Evolutionary conservation across 2,888 invertebrate genomes (phyloP), one percentile per base, ranked within the genome.

Genomic region (Scaptomyza reducta): DNA sequence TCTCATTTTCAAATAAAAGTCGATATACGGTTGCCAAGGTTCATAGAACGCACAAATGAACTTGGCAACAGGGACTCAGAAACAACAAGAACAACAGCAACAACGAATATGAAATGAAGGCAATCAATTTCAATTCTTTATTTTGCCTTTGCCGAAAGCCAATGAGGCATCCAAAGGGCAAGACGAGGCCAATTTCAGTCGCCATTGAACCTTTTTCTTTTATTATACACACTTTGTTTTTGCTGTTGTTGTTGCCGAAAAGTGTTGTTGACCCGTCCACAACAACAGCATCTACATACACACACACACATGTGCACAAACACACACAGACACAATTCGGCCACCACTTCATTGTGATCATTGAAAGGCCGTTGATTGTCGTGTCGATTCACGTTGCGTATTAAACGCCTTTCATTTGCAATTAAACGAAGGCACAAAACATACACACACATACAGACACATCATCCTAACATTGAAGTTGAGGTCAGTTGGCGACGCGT

Each of bases 321-420:
- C 11, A 44, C 1, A 22, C 1, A 41, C 9, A 31, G 3, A 31
- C 10, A 31, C 10, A 10, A 10, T 31, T 31, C 10, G 60, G 42
- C 57, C 71, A 53, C 40, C 67, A 80, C 74, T 78, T 76, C 63
- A 80, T 78, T 86, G 76, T 76, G 69, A 70, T 83, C 74, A 86
- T 83, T 68, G 85, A 81, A 67, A 77, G 64, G 56, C 56, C 63
- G 71, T 77, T 79, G 85, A 81, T 77, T 81, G 83, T 79, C 68
- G 70, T 79, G 74, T 78, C 74, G 79, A 80, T 83, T 86, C 78
- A 83, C 83, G 68, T 65, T 66, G 66, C 66, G 55, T 65, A 78
- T 84, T 87, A 87, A 84, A 88, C 82, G 88, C 86, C 84, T 82
- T 87, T 77, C 80, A 82, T 86, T 88, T 88, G 88, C 88, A 87